Base-by-base conservation (phyloP, 2,797 vertebrate species). In the Acanthurus lineatus region DNA sequence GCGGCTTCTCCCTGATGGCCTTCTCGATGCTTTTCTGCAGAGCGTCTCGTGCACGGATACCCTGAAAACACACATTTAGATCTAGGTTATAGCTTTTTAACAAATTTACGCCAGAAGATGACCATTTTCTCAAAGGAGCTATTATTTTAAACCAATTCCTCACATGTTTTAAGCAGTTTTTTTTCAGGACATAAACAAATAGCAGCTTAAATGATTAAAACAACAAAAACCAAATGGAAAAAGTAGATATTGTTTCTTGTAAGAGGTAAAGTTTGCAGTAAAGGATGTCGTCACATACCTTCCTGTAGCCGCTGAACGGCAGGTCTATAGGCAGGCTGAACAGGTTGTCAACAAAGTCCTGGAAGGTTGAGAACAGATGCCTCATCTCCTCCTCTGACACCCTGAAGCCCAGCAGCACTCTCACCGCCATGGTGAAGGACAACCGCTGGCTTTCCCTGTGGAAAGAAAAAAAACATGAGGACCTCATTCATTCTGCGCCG, bases 301-400 rank as follows among this genome's bases (percentile, higher is more conserved):
- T 96, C 78, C 98, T 95, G 93, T 98, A 99, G 67, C 98, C 98
- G 0, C 96, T 99, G 68, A 99, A 99, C 0, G 98, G 98, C 93
- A 99, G 91, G 81, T 99, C 98, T 9, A 99, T 95, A 0, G 98
- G 98, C 87, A 99, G 85, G 49, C 97, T 98, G 94, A 99, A 99
- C 69, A 99, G 96, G 0, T 99, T 99, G 92, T 99, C 97, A 57
- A 99, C 96, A 0, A 99, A 99, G 71, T 98, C 97, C 93, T 99
- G 97, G 90, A 98, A 99, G 84, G 97, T 97, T 42, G 95, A 92
- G 2, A 98, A 99, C 74, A 99, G 96, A 60, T 94, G 94, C 4
- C 83, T 92, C 68, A 99, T 97, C 72, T 99, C 97, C 77, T 98
- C 97, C 1, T 99, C 97, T 0, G 96, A 96, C 70, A 98, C 96